Evolutionary conservation across 2,888 invertebrate genomes (phyloP), one percentile per base, ranked within the genome.

Genomic region (Diachrysia chrysitis): DNA sequence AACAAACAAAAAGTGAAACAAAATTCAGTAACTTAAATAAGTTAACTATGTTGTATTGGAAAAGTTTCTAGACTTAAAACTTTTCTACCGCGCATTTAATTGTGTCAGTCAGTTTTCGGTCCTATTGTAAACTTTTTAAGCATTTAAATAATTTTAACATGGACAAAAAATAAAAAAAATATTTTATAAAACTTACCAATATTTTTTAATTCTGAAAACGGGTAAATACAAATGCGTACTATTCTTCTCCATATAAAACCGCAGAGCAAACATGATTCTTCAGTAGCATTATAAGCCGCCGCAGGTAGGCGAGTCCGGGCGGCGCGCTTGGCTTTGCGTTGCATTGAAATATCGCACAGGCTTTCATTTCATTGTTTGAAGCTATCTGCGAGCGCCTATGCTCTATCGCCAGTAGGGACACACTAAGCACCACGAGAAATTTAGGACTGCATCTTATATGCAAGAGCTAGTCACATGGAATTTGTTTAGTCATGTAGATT

Each of bases 321-420:
- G 72, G 75, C 79, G 76, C 61, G 63, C 65, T 64, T 69, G 67
- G 76, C 70, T 78, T 77, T 81, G 74, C 78, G 82, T 83, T 83
- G 85, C 85, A 87, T 87, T 86, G 88, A 89, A 88, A 89, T 89
- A 91, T 90, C 89, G 87, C 62, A 54, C 74, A 75, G 84, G 87
- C 87, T 92, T 90, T 92, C 93, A 92, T 92, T 92, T 91, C 93
- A 92, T 91, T 93, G 93, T 92, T 90, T 90, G 90, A 89, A 91
- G 87, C 89, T 91, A 91, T 91, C 90, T 86, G 84, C 74, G 78
- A 79, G 79, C 71, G 81, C 79, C 79, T 81, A 82, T 79, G 78
- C 70, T 78, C 81, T 73, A 78, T 79, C 82, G 60, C 69, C 69
- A 75, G 69, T 82, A 78, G 82, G 71, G 66, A 16, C 7, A 17